Conservation (phyloP, 92 coral and sea anemone species). For the Parazoanthus atlanticus region DNA sequence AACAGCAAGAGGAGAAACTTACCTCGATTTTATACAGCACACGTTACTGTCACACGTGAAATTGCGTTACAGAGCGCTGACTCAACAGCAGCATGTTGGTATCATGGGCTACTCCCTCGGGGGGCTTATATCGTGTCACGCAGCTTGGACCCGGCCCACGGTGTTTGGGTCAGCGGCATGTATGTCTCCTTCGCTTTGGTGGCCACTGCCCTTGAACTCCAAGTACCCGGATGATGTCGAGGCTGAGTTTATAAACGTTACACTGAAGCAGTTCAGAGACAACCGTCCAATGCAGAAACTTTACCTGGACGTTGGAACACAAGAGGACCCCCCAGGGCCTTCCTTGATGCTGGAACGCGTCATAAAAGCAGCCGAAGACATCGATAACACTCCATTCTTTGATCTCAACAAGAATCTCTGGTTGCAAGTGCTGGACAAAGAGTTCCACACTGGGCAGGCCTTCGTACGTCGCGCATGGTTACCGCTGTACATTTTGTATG, state of each 20-base stretch:
- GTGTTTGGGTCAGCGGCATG: conserved; percentile 69
- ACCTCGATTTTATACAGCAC: conserved; percentile 55
- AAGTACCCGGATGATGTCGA: conserved; percentile 54
- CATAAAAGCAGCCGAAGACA: conserved; percentile 23
- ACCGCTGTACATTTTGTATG: conserved; percentile 52
- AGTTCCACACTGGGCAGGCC: conserved; percentile 25
- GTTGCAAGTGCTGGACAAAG: conserved; percentile 50
- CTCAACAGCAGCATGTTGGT: conserved; percentile 48
- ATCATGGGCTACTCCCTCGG: conserved; percentile 62
- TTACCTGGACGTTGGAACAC: conserved; percentile 54
- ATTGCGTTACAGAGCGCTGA: conserved; percentile 38
- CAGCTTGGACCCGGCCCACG: conserved; percentile 59
- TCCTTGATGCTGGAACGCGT: conserved; percentile 45
- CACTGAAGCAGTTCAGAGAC: conserved; percentile 38
- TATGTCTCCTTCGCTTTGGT: conserved; percentile 66
- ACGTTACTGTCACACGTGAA: conserved; percentile 41
- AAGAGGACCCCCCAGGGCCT: conserved; percentile 37
- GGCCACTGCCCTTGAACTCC: conserved; percentile 59
- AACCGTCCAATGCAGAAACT: conserved; percentile 54
- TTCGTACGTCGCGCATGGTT: conserved; percentile 48
- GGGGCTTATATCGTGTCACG: conserved; percentile 60
- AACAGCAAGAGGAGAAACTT: conserved; percentile 36
- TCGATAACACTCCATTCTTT: conserved; percentile 53
- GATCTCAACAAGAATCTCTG: conserved; percentile 61
- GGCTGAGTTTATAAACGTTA: conserved; percentile 42